Evolutionary conservation across 2,888 invertebrate genomes (phyloP), one percentile per base, ranked within the genome.

Genomic region (Pecten maximus): DNA sequence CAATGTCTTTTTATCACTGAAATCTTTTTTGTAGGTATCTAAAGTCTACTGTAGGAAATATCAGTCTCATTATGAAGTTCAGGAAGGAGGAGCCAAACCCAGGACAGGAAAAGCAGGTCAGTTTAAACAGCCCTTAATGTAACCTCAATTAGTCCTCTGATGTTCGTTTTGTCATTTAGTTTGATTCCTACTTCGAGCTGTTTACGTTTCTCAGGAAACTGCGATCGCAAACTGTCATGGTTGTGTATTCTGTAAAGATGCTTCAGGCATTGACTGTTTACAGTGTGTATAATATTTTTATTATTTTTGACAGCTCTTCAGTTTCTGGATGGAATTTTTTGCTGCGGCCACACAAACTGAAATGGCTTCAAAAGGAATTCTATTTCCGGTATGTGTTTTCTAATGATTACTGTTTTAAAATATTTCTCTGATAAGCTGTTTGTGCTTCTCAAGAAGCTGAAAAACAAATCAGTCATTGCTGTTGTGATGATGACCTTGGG

Each of bases 251-350:
- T n/a, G n/a, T n/a, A n/a, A n/a, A n/a, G n/a, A n/a, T n/a, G n/a
- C 8, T 6, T 44, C 44, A 39, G 28, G 44, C 86, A 86, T 23
- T 44, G n/a, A 19, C 28, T 89, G 48, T 88, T 88, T 88, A n/a
- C n/a, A 28, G 39, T 40, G 23, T 88, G 86, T 89, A 40, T 10
- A 40, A 89, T 19, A 19, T 2, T 4, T 88, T 40, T 88, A 23
- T 35, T 44, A 87, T 39, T 48, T 74, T 74, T 94, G 94, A 40
- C 98, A 98, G 97, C 97, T 99, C 0, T 99, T 99, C 97, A 98
- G 98, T 94, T 99, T 99, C 97, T 99, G 99, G 99, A 98, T 99
- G 98, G 99, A 99, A 96, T 99, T 99, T 97, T 99, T 99, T 97
- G 98, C 98, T 60, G 99, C 99, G 97, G 99, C 99, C 19, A 98